Percentiles rank a stretch among this genome's conserved stretches.
Evolutionary conservation across 2,797 vertebrate genomes (phyloP).

Genomic region (Delichon dasypus): DNA sequence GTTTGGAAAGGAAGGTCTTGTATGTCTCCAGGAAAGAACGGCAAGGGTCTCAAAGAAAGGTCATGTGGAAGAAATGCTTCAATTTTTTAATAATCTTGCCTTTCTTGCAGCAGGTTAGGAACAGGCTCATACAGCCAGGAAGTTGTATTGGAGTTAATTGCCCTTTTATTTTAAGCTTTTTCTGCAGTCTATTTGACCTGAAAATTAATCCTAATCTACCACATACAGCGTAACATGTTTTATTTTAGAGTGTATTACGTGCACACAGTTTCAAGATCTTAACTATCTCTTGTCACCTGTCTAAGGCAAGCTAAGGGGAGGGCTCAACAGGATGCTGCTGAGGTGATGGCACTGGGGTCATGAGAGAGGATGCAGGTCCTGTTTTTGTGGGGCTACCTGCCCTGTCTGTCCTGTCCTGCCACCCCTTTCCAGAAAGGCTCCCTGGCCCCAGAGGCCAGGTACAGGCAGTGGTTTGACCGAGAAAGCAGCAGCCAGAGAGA

Average conservation of each 20-base stretch:
- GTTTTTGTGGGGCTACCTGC: neutral
- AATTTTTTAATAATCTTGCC: neutral
- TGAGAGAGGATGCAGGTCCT: neutral
- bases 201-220: neutral
- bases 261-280: neutral
- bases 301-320: neutral
- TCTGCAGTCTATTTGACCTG: neutral
- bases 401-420: neutral
- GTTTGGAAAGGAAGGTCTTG: neutral
- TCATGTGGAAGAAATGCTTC: neutral
- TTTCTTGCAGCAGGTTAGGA: neutral
- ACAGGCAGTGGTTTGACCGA: neutral
- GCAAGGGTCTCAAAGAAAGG: neutral
- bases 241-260: neutral
- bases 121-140: neutral
- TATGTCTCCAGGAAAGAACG: neutral
- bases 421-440: neutral
- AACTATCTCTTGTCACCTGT: neutral
- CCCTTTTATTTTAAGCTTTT: neutral
- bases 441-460: too few species aligned
- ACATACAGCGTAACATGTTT: neutral
- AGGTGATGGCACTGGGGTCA: rapidly evolving
- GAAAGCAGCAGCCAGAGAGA: neutral
- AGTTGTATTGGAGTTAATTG: neutral
- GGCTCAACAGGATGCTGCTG: neutral